Evolutionary conservation across 2,113 vertebrate genomes (phyloP).

Genomic region (Strix uralensis): DNA sequence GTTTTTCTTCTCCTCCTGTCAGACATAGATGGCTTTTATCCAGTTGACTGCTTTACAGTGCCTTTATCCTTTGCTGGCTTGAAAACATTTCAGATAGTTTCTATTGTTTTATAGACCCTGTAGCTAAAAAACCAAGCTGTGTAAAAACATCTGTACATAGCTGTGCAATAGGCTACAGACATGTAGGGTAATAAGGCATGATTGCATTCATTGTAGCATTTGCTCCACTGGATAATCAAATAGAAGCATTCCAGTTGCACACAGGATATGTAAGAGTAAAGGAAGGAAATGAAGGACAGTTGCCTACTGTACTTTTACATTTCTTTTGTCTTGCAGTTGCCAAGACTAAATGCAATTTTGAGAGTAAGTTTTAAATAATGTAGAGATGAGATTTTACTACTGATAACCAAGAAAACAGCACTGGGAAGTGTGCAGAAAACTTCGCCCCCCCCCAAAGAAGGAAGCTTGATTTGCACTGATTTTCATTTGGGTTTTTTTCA

Average conservation of each 20-base stretch:
- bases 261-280: constrained; percentile 42
- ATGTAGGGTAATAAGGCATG: constrained; percentile 24
- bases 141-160: constrained; percentile 52
- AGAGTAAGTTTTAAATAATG: constrained; percentile 13
- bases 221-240: constrained; percentile 51
- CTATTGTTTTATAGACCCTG: constrained; percentile 55
- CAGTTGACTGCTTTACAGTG: constrained; percentile 46
- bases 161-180: constrained; percentile 37
- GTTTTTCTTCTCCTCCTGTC: constrained; percentile 44
- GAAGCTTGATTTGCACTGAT: not conserved
- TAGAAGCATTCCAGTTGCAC: constrained; percentile 47
- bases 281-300: constrained; percentile 61
- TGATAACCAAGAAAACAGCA: not conserved
- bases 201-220: constrained; percentile 17
- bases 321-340: constrained; percentile 32
- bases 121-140: constrained; percentile 49
- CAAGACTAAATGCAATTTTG: constrained; percentile 49
- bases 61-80: constrained; percentile 56
- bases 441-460: not conserved
- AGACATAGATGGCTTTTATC: constrained; percentile 45
- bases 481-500: not conserved
- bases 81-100: constrained; percentile 46
- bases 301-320: constrained; percentile 38
- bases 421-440: not conserved
- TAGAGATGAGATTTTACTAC: constrained; percentile 6